Evolutionary conservation across 2,113 vertebrate species (phyloP), one percentile per base, ranked within the genome.

Genomic region (Sturnus vulgaris): DNA sequence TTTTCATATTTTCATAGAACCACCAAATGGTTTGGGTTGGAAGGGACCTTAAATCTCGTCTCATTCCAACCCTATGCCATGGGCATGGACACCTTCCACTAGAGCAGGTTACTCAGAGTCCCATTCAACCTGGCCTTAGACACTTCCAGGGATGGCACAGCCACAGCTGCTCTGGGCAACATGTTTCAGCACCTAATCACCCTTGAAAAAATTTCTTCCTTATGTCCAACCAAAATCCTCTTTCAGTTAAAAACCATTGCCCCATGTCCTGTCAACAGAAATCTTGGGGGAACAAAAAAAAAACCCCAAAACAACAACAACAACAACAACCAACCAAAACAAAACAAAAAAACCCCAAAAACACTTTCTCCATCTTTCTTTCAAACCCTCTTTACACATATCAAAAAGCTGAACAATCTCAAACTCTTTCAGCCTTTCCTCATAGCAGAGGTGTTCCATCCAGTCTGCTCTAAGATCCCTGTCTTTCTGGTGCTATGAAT

Each of bases 91-190:
- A 82, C 14, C 21, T 82, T 47, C 25, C n/a, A 55, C 40, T 42
- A 19, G 4, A 17, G 21, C 55, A 47, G 17, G 17, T 40, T 69
- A 66, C 30, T 76, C 25, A 37, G 27, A 46, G n/a, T n/a, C 21
- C 5, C 0, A 0, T 47, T 46, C n/a, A 40, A 30, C 30, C 16
- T 25, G 28, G 53, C n/a, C n/a, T 68, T 24, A 12, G 20, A 75
- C 19, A n/a, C 46, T 53, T 53, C 9, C 8, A 39, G 46, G 30
- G 39, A 68, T 27, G n/a, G 30, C 1, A 0, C 46, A 52, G 69
- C 12, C 52, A 82, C 23, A 88, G 68, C 19, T 73, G n/a, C 69
- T 66, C 61, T n/a, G 15, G 15, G 17, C 25, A 90, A 61, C 20
- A 21, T 61, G 31, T 61, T 75, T 31, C 55, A 61, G 35, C 30